These are phyloP conservation scores for Auanema freiburgensis DNA, from an alignment of 2,888 invertebrate genomes.

Conservation along the genomic window DNA sequence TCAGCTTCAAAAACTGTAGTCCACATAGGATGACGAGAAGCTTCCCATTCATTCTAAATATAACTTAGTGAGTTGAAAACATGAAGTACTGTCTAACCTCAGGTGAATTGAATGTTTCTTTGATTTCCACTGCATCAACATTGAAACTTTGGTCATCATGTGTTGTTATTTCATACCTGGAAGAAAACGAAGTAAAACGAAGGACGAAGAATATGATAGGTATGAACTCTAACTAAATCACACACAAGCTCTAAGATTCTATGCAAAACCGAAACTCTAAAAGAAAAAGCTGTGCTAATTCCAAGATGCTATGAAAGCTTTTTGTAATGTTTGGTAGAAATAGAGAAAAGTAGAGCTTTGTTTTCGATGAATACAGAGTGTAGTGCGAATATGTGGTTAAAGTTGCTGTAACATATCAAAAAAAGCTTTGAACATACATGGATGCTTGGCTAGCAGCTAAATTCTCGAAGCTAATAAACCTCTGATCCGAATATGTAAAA, in stretches of 20 bases:
- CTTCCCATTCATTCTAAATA: slow-evolving; percentile 18
- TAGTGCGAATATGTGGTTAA: not conserved
- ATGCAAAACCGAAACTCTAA: no score
- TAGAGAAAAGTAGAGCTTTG: not conserved
- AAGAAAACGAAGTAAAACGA: not conserved
- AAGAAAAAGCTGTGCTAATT: no score
- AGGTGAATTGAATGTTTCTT: slow-evolving; percentile 1
- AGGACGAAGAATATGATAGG: not conserved
- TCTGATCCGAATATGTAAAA: slow-evolving; percentile 42
- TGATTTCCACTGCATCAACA: slow-evolving; percentile 16
- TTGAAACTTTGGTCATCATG: slow-evolving; percentile 2
- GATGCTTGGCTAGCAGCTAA: not conserved
- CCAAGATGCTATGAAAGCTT: no score
- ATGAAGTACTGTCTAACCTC: no score
- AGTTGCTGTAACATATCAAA: not conserved
- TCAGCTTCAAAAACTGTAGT: slow-evolving; percentile 62
- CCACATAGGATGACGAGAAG: slow-evolving; percentile 53
- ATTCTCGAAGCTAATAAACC: slow-evolving; percentile 21
- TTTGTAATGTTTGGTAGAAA: no score
- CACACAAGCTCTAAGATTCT: no score
- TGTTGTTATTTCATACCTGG: slow-evolving; percentile 10
- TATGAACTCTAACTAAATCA: not conserved
- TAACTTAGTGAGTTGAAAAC: no score
- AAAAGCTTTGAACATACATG: no score
- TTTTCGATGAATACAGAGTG: not conserved